Evolutionary conservation across 2,797 vertebrate species (phyloP).

Genomic region (Acipenser transmontanus): DNA sequence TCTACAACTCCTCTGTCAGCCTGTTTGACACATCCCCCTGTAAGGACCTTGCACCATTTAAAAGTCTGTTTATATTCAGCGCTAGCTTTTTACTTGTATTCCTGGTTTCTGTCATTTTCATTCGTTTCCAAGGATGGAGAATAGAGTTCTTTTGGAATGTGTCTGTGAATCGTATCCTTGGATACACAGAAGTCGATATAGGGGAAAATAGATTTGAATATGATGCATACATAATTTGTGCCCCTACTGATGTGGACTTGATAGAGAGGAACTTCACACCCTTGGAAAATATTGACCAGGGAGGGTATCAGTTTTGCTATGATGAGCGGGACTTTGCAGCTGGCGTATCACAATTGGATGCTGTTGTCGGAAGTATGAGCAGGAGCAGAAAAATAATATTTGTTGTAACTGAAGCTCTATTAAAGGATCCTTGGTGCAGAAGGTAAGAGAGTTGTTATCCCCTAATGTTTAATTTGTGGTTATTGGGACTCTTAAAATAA

Average conservation of each 20-base stretch:
- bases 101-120: conserved; percentile 50
- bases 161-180: conserved; percentile 70
- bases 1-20: conserved; percentile 64
- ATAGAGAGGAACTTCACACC: conserved; percentile 69
- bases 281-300: conserved; percentile 57
- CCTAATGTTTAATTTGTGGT: background rate
- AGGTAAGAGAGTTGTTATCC: conserved; percentile 50
- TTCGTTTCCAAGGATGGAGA: conserved; percentile 87
- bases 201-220: conserved; percentile 61
- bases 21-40: conserved; percentile 76
- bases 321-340: conserved; percentile 77
- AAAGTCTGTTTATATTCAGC: conserved; percentile 64
- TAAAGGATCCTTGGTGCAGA: conserved; percentile 80
- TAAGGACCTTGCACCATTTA: conserved; percentile 80
- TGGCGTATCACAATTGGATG: conserved; percentile 65
- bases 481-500: background rate
- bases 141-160: conserved; percentile 85
- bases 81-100: conserved; percentile 48
- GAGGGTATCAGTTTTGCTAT: conserved; percentile 65
- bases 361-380: conserved; percentile 74
- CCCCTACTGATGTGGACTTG: conserved; percentile 69
- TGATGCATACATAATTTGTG: conserved; percentile 80
- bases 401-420: conserved; percentile 76
- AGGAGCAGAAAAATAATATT: conserved; percentile 84
- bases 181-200: conserved; percentile 67